These are phyloP conservation scores for Apeira syringaria DNA, from an alignment of 2,888 invertebrate genomes.

Conservation along the genomic window DNA sequence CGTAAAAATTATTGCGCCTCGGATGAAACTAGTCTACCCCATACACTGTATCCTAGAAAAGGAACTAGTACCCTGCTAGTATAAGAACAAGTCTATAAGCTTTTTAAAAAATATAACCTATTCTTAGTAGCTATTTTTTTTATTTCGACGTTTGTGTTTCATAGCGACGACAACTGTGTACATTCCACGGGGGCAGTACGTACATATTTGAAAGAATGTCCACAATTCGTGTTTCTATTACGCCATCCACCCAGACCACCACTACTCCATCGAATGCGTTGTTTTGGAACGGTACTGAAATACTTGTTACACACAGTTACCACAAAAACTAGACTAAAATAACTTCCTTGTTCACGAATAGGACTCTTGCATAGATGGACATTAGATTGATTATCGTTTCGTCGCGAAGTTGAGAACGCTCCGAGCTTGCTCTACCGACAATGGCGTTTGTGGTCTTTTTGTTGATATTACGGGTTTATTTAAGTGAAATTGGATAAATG, in stretches of 20 bases:
- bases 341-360: constrained; percentile 37
- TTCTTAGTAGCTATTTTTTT: no score
- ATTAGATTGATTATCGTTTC: constrained; percentile 50
- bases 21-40: no score
- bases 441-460: constrained; percentile 68
- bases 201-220: constrained; percentile 21
- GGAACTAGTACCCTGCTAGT: no score
- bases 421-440: constrained; percentile 57
- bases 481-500: constrained; percentile 83
- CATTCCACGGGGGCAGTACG: no score
- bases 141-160: no score
- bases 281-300: constrained; percentile 69
- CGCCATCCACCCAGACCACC: constrained; percentile 49
- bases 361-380: constrained; percentile 41
- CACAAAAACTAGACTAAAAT: constrained; percentile 47
- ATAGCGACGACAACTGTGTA: no score
- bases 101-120: no score
- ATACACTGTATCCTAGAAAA: no score
- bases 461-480: constrained; percentile 79
- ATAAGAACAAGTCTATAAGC: no score
- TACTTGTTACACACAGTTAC: constrained; percentile 59
- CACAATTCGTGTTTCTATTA: constrained; percentile 47
- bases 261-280: constrained; percentile 56
- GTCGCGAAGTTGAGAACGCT: constrained; percentile 35
- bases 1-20: no score